Evolutionary conservation across 2,888 invertebrate species (phyloP).

Genomic region (Calliphora vomitoria): DNA sequence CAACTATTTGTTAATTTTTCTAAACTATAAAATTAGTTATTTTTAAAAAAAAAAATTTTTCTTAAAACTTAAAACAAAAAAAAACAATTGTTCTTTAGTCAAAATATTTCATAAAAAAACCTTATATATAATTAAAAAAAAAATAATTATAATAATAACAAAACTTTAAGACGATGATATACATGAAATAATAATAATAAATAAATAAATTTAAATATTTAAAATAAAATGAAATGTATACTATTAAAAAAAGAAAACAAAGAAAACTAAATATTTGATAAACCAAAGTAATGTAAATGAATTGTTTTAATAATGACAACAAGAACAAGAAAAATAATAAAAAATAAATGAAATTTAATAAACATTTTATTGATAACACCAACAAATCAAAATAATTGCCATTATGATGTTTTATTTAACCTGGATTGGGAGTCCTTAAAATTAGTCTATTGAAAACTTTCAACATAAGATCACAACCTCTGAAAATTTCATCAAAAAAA

Average conservation of each 20-base stretch:
- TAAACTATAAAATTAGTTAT: constrained; percentile 56
- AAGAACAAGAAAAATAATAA: constrained; percentile 60
- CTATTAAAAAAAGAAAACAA: constrained; percentile 60
- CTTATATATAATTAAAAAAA: constrained; percentile 32
- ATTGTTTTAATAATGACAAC: constrained; percentile 66
- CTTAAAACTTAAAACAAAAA: constrained; percentile 33
- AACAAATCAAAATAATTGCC: constrained; percentile 65
- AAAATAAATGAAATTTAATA: constrained; percentile 71
- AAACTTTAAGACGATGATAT: constrained; percentile 70
- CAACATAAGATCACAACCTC: too few species aligned
- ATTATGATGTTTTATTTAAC: background rate
- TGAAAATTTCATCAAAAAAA: too few species aligned
- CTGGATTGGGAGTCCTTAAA: too few species aligned
- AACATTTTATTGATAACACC: constrained; percentile 72
- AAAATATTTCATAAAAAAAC: constrained; percentile 67
- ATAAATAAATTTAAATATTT: constrained; percentile 44
- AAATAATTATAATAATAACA: constrained; percentile 47
- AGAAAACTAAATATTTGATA: constrained; percentile 43
- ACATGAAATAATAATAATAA: constrained; percentile 73
- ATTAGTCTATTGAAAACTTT: too few species aligned
- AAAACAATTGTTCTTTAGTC: constrained; percentile 66
- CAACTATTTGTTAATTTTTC: constrained; percentile 56
- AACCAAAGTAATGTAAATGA: constrained; percentile 38
- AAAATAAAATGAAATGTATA: constrained; percentile 60
- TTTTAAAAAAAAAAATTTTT: constrained; percentile 63